Evolutionary conservation across 1,140 invertebrate species (phyloP).

Genomic region (Nebria ingens): DNA sequence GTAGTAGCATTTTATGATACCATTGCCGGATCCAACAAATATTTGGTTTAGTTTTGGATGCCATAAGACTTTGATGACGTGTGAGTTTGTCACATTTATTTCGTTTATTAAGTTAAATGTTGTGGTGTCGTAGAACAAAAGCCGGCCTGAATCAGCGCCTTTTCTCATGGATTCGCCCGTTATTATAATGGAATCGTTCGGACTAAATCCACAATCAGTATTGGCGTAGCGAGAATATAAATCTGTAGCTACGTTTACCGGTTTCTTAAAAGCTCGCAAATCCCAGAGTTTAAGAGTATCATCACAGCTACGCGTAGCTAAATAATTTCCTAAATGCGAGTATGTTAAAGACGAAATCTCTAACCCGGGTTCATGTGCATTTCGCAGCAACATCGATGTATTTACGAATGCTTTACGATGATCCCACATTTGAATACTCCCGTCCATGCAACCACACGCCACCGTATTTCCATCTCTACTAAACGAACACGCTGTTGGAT

Average conservation of each 20-base stretch:
- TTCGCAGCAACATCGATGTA: constrained; percentile 62
- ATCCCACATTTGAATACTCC: constrained; percentile 98
- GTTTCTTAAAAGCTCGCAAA: constrained; percentile 69
- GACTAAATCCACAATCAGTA: constrained; percentile 90
- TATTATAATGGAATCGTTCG: constrained; percentile 79
- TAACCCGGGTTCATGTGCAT: constrained; percentile 68
- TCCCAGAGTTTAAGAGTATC: constrained; percentile 96
- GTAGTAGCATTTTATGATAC: constrained; percentile 82
- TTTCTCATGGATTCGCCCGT: constrained; percentile 78
- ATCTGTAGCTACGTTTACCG: constrained; percentile 54
- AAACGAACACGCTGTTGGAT: constrained; percentile 75
- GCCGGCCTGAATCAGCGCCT: constrained; percentile 53
- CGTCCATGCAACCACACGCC: constrained; percentile 86
- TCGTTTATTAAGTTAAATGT: constrained; percentile 66
- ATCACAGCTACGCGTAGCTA: constrained; percentile 81
- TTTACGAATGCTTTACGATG: constrained; percentile 75
- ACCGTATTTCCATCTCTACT: constrained; percentile 82
- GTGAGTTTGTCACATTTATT: constrained; percentile 65
- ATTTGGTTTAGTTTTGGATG: constrained; percentile 97
- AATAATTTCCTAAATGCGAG: constrained; percentile 72
- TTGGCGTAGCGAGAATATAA: constrained; percentile 82
- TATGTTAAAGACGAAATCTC: constrained; percentile 81
- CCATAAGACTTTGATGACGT: constrained; percentile 86
- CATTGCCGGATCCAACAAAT: constrained; percentile 86
- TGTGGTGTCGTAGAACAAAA: constrained; percentile 74